phyloP scores from a whole-genome alignment of 2,113 vertebrate genomes.

The Alethe castanea region DNA sequence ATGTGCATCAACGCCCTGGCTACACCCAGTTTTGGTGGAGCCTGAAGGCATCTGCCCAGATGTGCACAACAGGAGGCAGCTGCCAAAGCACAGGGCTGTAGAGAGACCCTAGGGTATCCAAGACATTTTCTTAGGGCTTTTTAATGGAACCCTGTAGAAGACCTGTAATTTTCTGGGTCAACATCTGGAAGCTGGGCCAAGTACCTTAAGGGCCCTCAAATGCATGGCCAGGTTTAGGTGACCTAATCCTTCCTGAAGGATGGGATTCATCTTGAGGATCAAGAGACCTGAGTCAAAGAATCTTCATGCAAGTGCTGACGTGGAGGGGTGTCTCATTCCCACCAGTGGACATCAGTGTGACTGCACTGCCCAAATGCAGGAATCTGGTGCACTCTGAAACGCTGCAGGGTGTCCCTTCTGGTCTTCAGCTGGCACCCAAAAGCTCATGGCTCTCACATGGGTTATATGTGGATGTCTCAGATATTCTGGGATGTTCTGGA shows the following conservation, averaged over 20 bases:
- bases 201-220: neutral
- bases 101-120: neutral
- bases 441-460: neutral
- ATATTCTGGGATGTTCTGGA: neutral
- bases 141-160: neutral
- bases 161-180: neutral
- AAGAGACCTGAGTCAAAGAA: neutral
- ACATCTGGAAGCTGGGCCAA: neutral
- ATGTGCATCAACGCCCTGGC: accelerated
- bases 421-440: neutral
- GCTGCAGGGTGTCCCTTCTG: neutral
- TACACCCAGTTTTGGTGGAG: neutral
- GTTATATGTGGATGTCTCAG: neutral
- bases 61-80: neutral
- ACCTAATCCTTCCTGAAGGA: neutral
- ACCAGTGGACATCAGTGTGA: neutral
- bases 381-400: neutral
- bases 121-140: neutral
- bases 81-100: neutral
- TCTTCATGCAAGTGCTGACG: neutral
- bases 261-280: neutral
- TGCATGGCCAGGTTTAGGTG: neutral
- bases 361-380: neutral
- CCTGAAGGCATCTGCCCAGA: neutral
- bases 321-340: neutral